Evolutionary conservation across 1,140 invertebrate species (phyloP).

Genomic region (Gonatopus flavifemur): DNA sequence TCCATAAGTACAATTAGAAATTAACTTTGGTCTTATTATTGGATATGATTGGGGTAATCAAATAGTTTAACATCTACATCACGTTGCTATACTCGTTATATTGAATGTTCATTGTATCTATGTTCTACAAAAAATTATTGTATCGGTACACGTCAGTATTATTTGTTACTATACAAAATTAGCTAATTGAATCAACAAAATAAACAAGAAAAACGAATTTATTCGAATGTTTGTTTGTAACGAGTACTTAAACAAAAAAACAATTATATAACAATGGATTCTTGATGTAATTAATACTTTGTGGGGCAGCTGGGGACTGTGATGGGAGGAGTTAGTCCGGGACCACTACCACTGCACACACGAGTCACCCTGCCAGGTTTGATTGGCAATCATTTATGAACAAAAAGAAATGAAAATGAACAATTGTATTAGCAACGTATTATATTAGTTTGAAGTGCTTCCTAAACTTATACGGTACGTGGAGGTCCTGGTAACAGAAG

Average conservation of each 20-base stretch:
- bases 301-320: conserved; percentile 50
- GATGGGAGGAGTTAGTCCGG: conserved; percentile 50
- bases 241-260: too few relatives aligned
- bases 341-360: conserved; percentile 49
- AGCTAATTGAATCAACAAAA: too few relatives aligned
- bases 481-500: too few relatives aligned
- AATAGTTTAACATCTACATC: conserved; percentile 1
- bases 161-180: conserved; percentile 14
- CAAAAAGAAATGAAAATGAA: conserved; percentile 7
- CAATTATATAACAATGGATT: conserved; percentile 31
- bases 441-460: conserved; percentile 1
- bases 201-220: too few relatives aligned
- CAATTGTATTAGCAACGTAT: not conserved
- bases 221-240: too few relatives aligned
- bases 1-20: not conserved
- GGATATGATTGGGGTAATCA: too few relatives aligned
- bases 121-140: not conserved
- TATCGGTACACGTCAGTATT: conserved; percentile 1
- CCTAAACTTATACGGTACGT: too few relatives aligned
- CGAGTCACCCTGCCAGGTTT: conserved; percentile 50
- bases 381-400: conserved; percentile 48
- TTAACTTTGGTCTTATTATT: too few relatives aligned
- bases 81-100: not conserved
- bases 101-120: conserved; percentile 3
- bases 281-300: conserved; percentile 50